Base-by-base conservation (phyloP, 2,888 invertebrate species). In the Opisthograptis luteolata region DNA sequence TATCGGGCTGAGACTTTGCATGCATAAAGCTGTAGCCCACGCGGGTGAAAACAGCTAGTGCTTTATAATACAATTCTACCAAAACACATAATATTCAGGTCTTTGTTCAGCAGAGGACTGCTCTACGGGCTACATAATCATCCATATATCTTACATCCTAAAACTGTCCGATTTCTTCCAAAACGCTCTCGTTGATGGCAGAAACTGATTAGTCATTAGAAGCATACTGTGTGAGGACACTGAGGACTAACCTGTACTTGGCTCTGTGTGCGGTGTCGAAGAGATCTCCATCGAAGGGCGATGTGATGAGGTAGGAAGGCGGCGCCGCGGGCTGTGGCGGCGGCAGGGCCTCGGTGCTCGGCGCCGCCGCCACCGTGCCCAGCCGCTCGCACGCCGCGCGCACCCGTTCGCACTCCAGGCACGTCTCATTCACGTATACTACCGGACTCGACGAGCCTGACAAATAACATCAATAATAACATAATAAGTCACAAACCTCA, bases 241-340 rank as follows among this genome's bases (percentile, higher is more conserved):
- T 17, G 10, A 12, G 13, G 14, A 62, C 60, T 70, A 30, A 89
- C 89, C 89, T 88, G 78, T 88, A 88, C 76, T 88, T 90, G 41
- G 89, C 88, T 76, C 84, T 87, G 76, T 93, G 93, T 55, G 96
- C 92, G 58, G 91, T 91, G 70, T 94, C 93, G 82, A 93, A 96
- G 55, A 94, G 91, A 52, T 93, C 92, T 40, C 95, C 95, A 58
- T 94, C 94, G 80, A 96, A 96, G 60, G 93, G 93, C 39, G 94
- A 92, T 58, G 96, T 84, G 70, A 96, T 93, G 85, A 95, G 80
- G 75, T 88, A 89, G 64, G 82, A 73, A 34, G 85, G 81, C 20
- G 84, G 77, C 55, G 79, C 76, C 24, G 85, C 80, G 47, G 82
- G 76, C 66, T 74, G 81, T 62, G 73, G 83, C 58, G 81, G 76